These are phyloP conservation scores for Redunca redunca DNA, from an alignment of 2,113 vertebrate genomes.

Conservation along the genomic window DNA sequence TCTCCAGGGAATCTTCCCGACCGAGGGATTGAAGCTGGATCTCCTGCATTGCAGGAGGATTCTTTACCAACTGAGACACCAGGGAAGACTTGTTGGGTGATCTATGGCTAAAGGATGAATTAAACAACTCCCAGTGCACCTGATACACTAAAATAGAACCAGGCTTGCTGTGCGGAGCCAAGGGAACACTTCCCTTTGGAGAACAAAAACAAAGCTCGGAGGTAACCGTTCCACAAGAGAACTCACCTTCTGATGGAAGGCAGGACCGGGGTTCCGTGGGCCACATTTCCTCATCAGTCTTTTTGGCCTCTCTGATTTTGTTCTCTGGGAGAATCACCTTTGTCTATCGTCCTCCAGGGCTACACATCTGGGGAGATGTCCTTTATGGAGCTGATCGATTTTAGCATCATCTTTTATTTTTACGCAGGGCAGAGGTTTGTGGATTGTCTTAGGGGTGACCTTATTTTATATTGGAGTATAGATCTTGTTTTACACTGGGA, in stretches of 20 bases:
- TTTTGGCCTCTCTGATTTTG: not conserved
- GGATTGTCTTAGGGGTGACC: not conserved
- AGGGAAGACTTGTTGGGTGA: not conserved
- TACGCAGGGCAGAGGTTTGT: rapidly evolving
- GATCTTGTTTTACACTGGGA: not conserved
- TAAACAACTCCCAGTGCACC: too few species aligned
- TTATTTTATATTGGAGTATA: not conserved
- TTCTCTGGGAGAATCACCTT: not conserved
- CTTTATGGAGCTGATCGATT: not conserved
- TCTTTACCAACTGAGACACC: not conserved
- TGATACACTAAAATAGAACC: not conserved
- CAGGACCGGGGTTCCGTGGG: rapidly evolving
- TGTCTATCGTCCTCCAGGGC: rapidly evolving
- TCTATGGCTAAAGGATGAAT: not conserved
- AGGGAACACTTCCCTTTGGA: not conserved
- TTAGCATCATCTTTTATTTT: not conserved
- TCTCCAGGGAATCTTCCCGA: not conserved
- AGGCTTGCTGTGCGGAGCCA: rapidly evolving
- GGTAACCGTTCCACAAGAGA: rapidly evolving
- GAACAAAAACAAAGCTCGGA: too few species aligned
- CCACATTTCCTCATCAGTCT: too few species aligned
- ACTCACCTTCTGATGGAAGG: too few species aligned
- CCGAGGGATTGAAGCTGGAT: not conserved
- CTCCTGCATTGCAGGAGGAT: not conserved
- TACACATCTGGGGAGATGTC: rapidly evolving